Percentiles rank a stretch among this genome's conserved stretches.
Evolutionary conservation across 2,888 invertebrate species (phyloP).

Genomic region (Lottia scabra): DNA sequence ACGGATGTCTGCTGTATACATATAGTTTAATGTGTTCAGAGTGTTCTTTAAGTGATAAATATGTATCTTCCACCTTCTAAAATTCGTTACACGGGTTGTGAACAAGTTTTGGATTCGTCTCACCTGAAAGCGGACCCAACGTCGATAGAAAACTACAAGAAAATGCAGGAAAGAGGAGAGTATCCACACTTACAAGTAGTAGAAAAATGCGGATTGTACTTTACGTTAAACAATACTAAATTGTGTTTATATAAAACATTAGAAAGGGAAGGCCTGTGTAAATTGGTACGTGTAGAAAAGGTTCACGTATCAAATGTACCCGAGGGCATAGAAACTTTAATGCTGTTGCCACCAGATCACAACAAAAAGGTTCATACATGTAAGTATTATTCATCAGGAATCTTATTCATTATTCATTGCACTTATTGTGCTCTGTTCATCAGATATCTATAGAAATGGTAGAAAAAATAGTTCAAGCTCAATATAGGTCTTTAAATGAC

Average conservation of each 20-base stretch:
- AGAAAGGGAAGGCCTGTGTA: conserved; percentile 7
- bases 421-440: too few relatives aligned
- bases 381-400: background rate
- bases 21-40: background rate
- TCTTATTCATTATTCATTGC: too few relatives aligned
- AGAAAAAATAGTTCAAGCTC: too few relatives aligned
- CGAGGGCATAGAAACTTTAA: background rate
- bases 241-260: background rate
- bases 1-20: background rate
- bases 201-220: conserved; percentile 7
- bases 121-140: conserved; percentile 2
- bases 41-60: background rate
- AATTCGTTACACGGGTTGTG: background rate
- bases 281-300: conserved; percentile 8
- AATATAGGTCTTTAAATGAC: too few relatives aligned
- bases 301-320: background rate
- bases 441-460: too few relatives aligned
- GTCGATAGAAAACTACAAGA: background rate
- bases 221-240: conserved; percentile 13
- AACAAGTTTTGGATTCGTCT: background rate
- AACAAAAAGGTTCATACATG: background rate
- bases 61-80: conserved; percentile 5
- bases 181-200: conserved; percentile 5
- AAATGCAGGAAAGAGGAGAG: conserved; percentile 2
- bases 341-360: conserved; percentile 2